Percentiles rank a stretch among this genome's conserved stretches.
Conservation (phyloP, 2,797 vertebrate genomes). For the Clangula hyemalis region DNA sequence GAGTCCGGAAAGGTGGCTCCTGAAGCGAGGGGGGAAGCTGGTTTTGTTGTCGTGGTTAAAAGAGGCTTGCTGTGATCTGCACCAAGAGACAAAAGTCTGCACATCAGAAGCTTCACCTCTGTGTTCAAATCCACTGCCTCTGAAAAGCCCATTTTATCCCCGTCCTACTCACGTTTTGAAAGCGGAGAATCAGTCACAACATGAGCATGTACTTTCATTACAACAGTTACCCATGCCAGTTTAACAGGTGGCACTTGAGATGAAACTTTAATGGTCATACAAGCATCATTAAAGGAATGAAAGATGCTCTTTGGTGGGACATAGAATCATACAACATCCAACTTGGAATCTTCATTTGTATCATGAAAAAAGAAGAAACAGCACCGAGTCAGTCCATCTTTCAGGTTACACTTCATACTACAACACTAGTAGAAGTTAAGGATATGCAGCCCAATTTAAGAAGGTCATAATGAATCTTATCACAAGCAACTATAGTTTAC, state of each 20-base stretch:
- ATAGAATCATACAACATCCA: no score
- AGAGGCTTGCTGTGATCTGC: background rate
- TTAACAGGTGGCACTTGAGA: background rate
- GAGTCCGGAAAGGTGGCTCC: background rate
- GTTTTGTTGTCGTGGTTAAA: accelerated
- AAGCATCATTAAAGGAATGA: background rate
- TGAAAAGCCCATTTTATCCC: accelerated
- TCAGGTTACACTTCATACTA: accelerated
- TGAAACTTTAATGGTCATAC: background rate
- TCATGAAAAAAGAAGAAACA: background rate
- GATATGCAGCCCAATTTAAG: background rate
- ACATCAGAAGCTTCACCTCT: accelerated
- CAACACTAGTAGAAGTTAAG: accelerated
- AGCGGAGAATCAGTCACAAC: background rate
- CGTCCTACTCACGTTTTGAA: background rate
- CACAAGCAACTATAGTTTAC: background rate
- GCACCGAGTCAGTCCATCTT: background rate
- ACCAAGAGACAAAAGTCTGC: background rate
- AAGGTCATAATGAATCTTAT: background rate
- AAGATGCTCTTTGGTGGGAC: background rate
- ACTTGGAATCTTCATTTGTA: background rate
- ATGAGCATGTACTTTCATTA: background rate
- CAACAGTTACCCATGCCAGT: background rate
- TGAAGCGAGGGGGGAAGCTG: background rate
- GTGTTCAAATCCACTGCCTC: accelerated